phyloP scores from a whole-genome alignment of 2,797 vertebrate species.

The Argya squamiceps region DNA sequence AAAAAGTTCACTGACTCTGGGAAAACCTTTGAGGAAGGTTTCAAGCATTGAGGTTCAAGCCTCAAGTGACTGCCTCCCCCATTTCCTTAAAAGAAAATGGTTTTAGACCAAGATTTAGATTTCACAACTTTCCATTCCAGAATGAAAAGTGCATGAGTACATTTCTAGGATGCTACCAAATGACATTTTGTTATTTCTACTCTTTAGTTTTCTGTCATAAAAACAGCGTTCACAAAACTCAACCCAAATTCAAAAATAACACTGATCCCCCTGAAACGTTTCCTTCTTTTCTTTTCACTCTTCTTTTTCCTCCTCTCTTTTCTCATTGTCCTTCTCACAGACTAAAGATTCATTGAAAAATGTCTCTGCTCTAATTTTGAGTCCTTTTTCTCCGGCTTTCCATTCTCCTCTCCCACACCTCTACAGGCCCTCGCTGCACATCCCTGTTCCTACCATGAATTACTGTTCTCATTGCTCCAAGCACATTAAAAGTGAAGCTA shows the following conservation, averaged over 20 bases:
- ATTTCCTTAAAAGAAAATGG: not conserved
- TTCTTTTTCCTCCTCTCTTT: not conserved
- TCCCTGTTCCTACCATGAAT: constrained; percentile 14
- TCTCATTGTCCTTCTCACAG: not conserved
- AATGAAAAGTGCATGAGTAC: not conserved
- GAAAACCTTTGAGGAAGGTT: not conserved
- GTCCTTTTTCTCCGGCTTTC: not conserved
- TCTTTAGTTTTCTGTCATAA: constrained; percentile 5
- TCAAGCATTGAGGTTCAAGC: not conserved
- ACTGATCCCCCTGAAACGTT: not conserved
- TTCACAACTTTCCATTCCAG: not conserved
- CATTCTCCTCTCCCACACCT: not conserved
- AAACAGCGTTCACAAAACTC: constrained; percentile 5
- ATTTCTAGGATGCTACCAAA: constrained; percentile 25
- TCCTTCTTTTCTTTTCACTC: not conserved
- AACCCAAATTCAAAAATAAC: constrained; percentile 19
- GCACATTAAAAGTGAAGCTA: constrained; percentile 60
- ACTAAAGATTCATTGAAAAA: not conserved
- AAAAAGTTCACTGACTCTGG: not conserved
- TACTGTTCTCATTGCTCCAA: constrained; percentile 60
- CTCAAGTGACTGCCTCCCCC: rapidly evolving
- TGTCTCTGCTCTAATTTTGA: constrained; percentile 13
- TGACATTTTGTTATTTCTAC: constrained; percentile 21
- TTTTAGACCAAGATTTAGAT: not conserved
- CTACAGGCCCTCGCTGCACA: not conserved